Conservation (phyloP, 1,140 invertebrate genomes). For the Andricus grossulariae region DNA sequence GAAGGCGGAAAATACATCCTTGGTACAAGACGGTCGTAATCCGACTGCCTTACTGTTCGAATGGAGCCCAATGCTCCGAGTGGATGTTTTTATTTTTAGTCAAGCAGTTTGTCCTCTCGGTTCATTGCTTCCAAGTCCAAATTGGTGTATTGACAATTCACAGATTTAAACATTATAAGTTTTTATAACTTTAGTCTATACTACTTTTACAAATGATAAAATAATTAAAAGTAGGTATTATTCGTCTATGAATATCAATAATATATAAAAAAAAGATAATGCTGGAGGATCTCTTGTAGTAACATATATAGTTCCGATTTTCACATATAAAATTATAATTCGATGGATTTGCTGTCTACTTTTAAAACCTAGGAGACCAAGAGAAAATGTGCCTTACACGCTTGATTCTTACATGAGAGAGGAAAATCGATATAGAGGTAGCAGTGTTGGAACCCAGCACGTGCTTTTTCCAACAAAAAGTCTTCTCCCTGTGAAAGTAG, state of each 20-base stretch:
- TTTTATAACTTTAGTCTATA: too few relatives aligned
- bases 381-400: not conserved
- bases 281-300: too few relatives aligned
- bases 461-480: slow-evolving; percentile 32
- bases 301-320: too few relatives aligned
- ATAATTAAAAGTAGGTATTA: too few relatives aligned
- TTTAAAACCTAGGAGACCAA: not conserved
- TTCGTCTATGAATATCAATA: too few relatives aligned
- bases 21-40: slow-evolving; percentile 5
- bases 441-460: slow-evolving; percentile 33
- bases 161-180: too few relatives aligned
- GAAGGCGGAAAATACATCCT: slow-evolving; percentile 11
- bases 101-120: not conserved
- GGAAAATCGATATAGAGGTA: slow-evolving; percentile 33
- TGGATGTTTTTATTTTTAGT: slow-evolving; percentile 9
- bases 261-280: too few relatives aligned
- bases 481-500: not conserved
- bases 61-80: not conserved
- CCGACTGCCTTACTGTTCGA: slow-evolving; percentile 15
- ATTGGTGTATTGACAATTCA: not conserved
- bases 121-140: not conserved
- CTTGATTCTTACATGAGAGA: not conserved
- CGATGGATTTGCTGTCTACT: not conserved
- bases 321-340: not conserved
- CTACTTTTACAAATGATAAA: too few relatives aligned